Percentiles rank a stretch among this genome's conserved stretches.
phyloP scores from a whole-genome alignment of 2,113 vertebrate species.

The Eulemur macaco region DNA sequence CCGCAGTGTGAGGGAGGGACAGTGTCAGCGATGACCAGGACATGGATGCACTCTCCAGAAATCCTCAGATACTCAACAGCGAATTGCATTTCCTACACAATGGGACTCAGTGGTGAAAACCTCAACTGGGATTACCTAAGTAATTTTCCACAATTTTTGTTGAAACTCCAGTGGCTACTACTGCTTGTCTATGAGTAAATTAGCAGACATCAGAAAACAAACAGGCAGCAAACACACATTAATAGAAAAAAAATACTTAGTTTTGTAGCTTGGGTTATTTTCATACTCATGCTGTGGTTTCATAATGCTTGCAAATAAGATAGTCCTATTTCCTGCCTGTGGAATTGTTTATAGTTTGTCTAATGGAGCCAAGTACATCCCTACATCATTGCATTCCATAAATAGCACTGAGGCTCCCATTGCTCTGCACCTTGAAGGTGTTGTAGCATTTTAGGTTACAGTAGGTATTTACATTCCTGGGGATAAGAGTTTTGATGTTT shows the following conservation, averaged over 20 bases:
- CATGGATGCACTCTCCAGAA: not conserved
- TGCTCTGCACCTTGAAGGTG: not conserved
- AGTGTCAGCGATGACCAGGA: not conserved
- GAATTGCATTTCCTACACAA: not conserved
- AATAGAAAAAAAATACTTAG: not conserved
- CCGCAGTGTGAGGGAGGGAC: not conserved
- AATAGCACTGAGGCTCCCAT: not conserved
- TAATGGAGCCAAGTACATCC: not conserved
- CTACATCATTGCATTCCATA: not conserved
- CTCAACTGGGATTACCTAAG: not conserved
- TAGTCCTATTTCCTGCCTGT: not conserved
- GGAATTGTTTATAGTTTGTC: not conserved
- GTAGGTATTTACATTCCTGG: not conserved
- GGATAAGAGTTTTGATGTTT: not conserved
- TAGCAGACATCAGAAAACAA: not conserved
- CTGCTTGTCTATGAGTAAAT: not conserved
- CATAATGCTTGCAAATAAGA: not conserved
- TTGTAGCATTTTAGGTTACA: not conserved
- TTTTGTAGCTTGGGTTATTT: not conserved
- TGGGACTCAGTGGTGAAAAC: not conserved
- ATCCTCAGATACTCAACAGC: not conserved
- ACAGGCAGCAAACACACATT: not conserved
- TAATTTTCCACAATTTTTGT: not conserved
- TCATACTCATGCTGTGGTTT: not conserved
- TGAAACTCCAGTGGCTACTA: not conserved